Evolutionary conservation across 92 coral and sea anemone species (phyloP), one percentile per base, ranked within the genome.

Genomic region (Epizoanthus rinbou): DNA sequence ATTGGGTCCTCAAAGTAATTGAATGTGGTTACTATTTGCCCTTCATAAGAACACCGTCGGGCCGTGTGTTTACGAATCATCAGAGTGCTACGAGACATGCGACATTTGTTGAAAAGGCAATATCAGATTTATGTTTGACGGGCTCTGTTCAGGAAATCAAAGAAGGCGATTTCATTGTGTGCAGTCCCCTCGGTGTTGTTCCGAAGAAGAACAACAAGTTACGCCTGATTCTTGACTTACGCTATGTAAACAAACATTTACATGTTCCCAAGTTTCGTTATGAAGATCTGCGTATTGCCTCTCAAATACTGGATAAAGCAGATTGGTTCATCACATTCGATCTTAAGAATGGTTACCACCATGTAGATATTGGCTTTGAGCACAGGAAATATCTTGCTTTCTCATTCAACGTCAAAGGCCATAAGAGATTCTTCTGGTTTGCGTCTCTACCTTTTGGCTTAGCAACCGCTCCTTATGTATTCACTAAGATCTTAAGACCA

Each of bases 141-240:
- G 76, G 57, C 6, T 53, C 58, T 8, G 35, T 72, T 3, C 16
- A 43, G 18, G 76, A 71, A 71, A 35, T 71, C 8, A 13, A 71
- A 17, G 22, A 35, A 11, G 43, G 3, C 19, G 69, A 33, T 3
- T 19, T 33, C 5, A 47, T 79, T 31, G 83, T 79, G 57, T 62
- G 67, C 33, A 62, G 35, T 33, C 67, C 67, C 11, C 35, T 62
- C 6, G 13, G 35, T 3, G 67, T 62, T 62, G 67, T 62, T 21
- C 68, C 68, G 80, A 90, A 86, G 69, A 87, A 78, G 70, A 87
- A 87, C 52, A 82, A 78, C 79, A 87, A 81, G 65, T 28, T 66
- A 62, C 31, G 73, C 7, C 58, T 43, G 3, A 43, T 71, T 71
- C 25, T 71, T 43, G 57, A 43, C 43, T 43, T 71, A 31, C 18